phyloP scores from a whole-genome alignment of 2,113 vertebrate species.

The Coracopsis vasa region DNA sequence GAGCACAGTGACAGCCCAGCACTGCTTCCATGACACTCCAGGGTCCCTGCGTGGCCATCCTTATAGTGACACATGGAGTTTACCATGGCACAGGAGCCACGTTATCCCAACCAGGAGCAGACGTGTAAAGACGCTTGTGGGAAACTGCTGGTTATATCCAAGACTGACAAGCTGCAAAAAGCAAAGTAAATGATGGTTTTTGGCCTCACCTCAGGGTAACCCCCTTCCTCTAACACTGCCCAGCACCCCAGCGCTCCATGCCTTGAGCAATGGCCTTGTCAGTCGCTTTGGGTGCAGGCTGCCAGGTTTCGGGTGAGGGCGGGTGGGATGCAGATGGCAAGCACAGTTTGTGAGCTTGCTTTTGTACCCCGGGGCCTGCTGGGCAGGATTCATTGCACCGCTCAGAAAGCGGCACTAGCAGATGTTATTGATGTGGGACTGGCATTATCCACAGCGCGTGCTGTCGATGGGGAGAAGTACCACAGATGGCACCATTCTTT shows the following conservation, averaged over 20 bases:
- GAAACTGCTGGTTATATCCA: neutral
- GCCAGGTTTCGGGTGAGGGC: neutral
- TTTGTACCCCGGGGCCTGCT: neutral
- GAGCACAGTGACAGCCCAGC: neutral
- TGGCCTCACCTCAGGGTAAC: neutral
- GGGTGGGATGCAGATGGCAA: conserved; percentile 15
- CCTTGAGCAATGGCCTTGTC: neutral
- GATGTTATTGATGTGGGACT: conserved; percentile 51
- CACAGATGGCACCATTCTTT: conserved; percentile 15
- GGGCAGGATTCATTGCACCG: conserved; percentile 44
- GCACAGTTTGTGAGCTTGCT: neutral
- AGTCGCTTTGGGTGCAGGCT: neutral
- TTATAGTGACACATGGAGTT: accelerated
- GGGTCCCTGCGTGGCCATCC: neutral
- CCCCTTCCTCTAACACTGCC: neutral
- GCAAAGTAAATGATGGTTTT: neutral
- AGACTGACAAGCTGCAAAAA: neutral
- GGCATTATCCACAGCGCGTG: neutral
- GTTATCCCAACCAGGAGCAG: neutral
- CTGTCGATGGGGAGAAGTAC: neutral
- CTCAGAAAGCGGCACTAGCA: conserved; percentile 26
- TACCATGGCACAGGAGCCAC: neutral
- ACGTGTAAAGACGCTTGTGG: neutral
- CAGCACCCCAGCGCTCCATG: accelerated
- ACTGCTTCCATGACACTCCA: neutral